Evolutionary conservation across 2,888 invertebrate species (phyloP).

Genomic region (Drosophila putrida): DNA sequence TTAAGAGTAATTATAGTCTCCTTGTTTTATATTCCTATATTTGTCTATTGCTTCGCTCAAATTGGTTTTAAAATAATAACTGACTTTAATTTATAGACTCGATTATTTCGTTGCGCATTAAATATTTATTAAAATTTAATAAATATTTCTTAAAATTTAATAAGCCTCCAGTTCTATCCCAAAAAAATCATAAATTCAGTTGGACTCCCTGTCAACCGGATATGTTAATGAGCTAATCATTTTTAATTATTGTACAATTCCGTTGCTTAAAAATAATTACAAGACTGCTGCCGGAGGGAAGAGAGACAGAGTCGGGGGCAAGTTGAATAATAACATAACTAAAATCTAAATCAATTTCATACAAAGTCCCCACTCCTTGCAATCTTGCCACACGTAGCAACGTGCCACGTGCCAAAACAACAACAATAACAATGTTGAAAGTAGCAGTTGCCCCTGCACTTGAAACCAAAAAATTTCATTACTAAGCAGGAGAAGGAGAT

Average conservation of each 20-base stretch:
- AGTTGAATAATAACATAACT: slow-evolving; percentile 61
- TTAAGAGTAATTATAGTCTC: not conserved
- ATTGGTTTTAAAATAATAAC: too few species aligned
- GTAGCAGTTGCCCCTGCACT: slow-evolving; percentile 50
- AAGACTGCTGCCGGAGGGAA: slow-evolving; percentile 9
- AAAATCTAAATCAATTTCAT: slow-evolving; percentile 76
- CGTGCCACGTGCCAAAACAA: slow-evolving; percentile 68
- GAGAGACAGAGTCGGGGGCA: slow-evolving; percentile 7
- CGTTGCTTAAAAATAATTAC: slow-evolving; percentile 69
- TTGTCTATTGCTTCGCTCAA: too few species aligned
- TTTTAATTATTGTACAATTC: slow-evolving; percentile 68
- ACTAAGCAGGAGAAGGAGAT: slow-evolving; percentile 11
- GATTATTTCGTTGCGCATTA: not conserved
- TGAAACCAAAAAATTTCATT: slow-evolving; percentile 72
- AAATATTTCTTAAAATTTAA: too few species aligned
- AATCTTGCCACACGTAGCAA: slow-evolving; percentile 55
- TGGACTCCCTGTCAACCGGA: slow-evolving; percentile 36
- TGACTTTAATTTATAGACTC: too few species aligned
- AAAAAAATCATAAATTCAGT: slow-evolving; percentile 5
- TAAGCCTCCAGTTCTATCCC: too few species aligned
- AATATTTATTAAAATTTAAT: not conserved
- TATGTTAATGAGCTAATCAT: slow-evolving; percentile 71
- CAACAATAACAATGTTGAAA: slow-evolving; percentile 56
- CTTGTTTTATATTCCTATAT: not conserved
- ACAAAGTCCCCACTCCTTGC: slow-evolving; percentile 32